Conservation (phyloP, 2,888 invertebrate species). For the Eupithecia subfuscata region DNA sequence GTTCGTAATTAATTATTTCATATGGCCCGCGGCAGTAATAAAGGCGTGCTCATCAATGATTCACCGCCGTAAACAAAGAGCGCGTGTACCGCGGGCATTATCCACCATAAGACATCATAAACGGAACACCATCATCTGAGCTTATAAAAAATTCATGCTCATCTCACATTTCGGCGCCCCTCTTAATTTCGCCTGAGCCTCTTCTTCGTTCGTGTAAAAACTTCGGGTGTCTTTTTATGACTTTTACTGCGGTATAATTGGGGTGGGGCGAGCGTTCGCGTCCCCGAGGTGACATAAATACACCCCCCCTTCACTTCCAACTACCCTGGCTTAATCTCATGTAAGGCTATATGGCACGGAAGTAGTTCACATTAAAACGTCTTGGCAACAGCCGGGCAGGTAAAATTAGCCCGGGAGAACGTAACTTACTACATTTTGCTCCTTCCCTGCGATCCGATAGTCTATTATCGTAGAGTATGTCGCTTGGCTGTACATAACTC, state of each 20-base stretch:
- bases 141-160: conserved; percentile 84
- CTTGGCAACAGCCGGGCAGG: conserved; percentile 56
- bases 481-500: conserved; percentile 14
- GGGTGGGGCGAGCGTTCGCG: conserved; percentile 80
- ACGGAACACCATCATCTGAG: conserved; percentile 82
- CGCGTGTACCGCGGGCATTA: conserved; percentile 79
- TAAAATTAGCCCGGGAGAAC: conserved; percentile 55
- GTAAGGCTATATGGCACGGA: conserved; percentile 74
- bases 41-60: conserved; percentile 79
- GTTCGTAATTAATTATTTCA: conserved; percentile 79
- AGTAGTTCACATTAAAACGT: conserved; percentile 71
- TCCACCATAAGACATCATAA: conserved; percentile 83
- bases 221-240: conserved; percentile 85
- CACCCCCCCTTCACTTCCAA: conserved; percentile 69
- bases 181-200: conserved; percentile 83
- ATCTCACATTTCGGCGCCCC: conserved; percentile 84
- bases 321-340: conserved; percentile 80
- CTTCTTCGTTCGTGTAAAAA: conserved; percentile 83
- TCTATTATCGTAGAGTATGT: conserved; percentile 15
- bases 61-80: conserved; percentile 74
- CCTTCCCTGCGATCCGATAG: conserved; percentile 12
- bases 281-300: conserved; percentile 84
- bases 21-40: conserved; percentile 72
- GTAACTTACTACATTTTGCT: conserved; percentile 7
- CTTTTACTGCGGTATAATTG: conserved; percentile 85